A percentile compares a stretch with the other conserved stretches of the same genome.
Conservation (phyloP, 2,888 invertebrate species). For the Lasioglossum marginatum region DNA sequence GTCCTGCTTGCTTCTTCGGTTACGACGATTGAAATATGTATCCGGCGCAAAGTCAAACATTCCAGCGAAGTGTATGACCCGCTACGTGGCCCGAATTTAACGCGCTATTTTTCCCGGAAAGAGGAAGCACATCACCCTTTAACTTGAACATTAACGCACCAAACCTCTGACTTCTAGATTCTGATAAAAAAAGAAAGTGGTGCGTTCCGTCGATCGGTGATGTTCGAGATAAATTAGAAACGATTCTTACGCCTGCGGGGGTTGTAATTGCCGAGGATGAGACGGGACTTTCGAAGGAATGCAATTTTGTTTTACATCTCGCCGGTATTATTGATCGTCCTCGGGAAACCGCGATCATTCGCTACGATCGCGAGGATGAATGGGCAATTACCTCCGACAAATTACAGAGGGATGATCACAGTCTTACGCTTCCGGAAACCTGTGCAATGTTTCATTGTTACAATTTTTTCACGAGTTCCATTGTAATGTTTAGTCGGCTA, state of each 20-base stretch:
- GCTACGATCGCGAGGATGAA: conserved; percentile 49
- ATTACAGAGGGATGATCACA: conserved; percentile 53
- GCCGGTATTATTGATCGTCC: conserved; percentile 71
- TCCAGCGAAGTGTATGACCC: conserved; percentile 74
- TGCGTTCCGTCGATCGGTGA: conserved; percentile 1
- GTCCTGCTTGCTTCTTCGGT: conserved; percentile 64
- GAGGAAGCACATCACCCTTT: background rate
- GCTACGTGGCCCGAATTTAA: conserved; percentile 73
- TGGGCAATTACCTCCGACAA: conserved; percentile 71
- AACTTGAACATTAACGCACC: background rate
- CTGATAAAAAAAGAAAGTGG: background rate
- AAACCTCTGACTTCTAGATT: background rate
- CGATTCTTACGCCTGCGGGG: conserved; percentile 20
- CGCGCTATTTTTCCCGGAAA: conserved; percentile 26
- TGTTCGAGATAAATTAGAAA: conserved; percentile 52
- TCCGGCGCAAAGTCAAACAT: conserved; percentile 82
- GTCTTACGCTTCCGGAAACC: background rate
- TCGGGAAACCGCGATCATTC: conserved; percentile 54
- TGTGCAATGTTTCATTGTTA: background rate
- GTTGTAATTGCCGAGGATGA: conserved; percentile 75
- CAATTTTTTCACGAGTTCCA: background rate
- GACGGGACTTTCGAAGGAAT: conserved; percentile 76
- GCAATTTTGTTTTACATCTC: conserved; percentile 74
- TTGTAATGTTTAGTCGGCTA: no score
- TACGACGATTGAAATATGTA: conserved; percentile 83